A percentile compares a stretch with the other conserved stretches of the same genome.
Evolutionary conservation across 2,888 invertebrate genomes (phyloP).

Genomic region (Laothoe populi): DNA sequence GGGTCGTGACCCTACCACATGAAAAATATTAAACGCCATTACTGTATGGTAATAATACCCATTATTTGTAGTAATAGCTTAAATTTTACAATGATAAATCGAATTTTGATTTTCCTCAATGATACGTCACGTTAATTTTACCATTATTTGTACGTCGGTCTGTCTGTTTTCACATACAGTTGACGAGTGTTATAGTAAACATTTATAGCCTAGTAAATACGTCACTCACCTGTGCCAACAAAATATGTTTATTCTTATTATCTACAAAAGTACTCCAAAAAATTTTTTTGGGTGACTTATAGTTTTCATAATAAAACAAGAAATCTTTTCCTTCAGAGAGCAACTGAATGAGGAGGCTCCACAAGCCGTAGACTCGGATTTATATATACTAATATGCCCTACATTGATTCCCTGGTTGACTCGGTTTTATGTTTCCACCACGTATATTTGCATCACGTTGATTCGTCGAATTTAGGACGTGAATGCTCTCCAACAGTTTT

Average conservation of each 20-base stretch:
- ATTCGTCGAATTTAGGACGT: constrained; percentile 48
- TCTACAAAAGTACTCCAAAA: no score
- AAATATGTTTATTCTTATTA: no score
- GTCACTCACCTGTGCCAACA: no score
- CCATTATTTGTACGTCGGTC: constrained; percentile 15
- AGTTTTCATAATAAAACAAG: no score
- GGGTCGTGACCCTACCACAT: constrained; percentile 66
- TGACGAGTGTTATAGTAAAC: constrained; percentile 1
- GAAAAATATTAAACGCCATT: constrained; percentile 68
- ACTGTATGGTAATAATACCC: constrained; percentile 36
- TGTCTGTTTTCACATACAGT: constrained; percentile 13
- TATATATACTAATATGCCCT: no score
- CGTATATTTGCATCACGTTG: constrained; percentile 47
- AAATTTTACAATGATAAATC: constrained; percentile 20
- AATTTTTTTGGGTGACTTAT: no score
- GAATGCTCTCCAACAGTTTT: constrained; percentile 50
- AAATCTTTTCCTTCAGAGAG: no score
- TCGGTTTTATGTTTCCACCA: no score
- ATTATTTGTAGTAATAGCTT: constrained; percentile 15
- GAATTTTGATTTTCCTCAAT: constrained; percentile 4
- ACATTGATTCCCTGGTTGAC: no score
- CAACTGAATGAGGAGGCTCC: no score
- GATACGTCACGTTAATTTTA: neutral
- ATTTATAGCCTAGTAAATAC: no score
- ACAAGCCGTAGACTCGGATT: no score